These are phyloP conservation scores for Scartelaos histophorus DNA, from an alignment of 2,113 vertebrate species.

Conservation along the genomic window DNA sequence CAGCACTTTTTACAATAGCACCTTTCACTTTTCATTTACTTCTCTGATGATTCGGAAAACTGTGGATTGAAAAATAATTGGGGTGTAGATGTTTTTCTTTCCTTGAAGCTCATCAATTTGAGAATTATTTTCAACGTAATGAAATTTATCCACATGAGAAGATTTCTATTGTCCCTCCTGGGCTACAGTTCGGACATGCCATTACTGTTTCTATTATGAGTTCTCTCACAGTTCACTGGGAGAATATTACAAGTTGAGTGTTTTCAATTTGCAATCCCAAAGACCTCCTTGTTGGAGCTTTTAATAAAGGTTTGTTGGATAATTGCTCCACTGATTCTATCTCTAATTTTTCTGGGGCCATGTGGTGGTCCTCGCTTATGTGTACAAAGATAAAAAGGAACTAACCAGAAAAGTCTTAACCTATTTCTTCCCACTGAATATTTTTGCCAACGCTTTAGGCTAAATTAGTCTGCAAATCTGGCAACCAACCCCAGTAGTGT, in stretches of 20 bases:
- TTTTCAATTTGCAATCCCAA: conserved; percentile 45
- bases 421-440: background rate
- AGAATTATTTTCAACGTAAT: conserved; percentile 57
- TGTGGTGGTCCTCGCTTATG: conserved; percentile 16
- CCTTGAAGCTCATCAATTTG: conserved; percentile 41
- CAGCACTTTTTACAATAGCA: background rate
- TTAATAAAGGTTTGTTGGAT: conserved; percentile 20
- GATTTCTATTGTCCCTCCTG: conserved; percentile 25
- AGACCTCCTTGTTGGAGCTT: conserved; percentile 11
- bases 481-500: background rate
- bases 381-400: conserved; percentile 5
- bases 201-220: conserved; percentile 54
- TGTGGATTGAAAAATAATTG: conserved; percentile 32
- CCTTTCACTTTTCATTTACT: conserved; percentile 30
- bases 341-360: conserved; percentile 11
- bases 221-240: conserved; percentile 31
- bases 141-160: conserved; percentile 50
- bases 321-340: conserved; percentile 22
- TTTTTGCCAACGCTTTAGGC: conserved; percentile 4
- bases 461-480: conserved; percentile 5
- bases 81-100: conserved; percentile 7
- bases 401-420: background rate
- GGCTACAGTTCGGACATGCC: conserved; percentile 26
- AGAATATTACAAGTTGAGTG: conserved; percentile 32
- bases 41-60: conserved; percentile 28